Conservation (phyloP, 2,797 vertebrate genomes). For the Anniella stebbinsi region DNA sequence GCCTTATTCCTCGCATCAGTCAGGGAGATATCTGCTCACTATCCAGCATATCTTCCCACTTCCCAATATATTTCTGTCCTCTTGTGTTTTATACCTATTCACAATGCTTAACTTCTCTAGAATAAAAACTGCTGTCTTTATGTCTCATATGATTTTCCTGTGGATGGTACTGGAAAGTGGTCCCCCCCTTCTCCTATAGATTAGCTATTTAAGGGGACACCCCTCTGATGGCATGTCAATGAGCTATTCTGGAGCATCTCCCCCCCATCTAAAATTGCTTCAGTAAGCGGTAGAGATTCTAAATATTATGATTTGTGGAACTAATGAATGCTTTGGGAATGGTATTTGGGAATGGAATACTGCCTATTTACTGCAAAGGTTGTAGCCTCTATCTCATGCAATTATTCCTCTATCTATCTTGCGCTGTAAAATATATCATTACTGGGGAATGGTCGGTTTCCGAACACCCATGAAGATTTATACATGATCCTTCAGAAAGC, state of each 20-base stretch:
- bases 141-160: slow-evolving; percentile 32
- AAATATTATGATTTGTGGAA: slow-evolving; percentile 41
- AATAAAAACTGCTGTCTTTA: slow-evolving; percentile 7
- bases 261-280: slow-evolving; percentile 35
- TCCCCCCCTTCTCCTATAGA: slow-evolving; percentile 28
- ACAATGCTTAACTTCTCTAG: slow-evolving; percentile 29
- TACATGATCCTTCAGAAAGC: neutral
- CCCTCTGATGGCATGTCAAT: slow-evolving; percentile 34
- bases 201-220: slow-evolving; percentile 38
- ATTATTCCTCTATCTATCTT: slow-evolving; percentile 45
- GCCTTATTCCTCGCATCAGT: slow-evolving; percentile 3
- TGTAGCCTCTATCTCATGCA: neutral
- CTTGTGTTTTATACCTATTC: neutral
- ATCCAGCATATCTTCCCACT: neutral
- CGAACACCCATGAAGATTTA: neutral
- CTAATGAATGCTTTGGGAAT: slow-evolving; percentile 36
- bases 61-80: slow-evolving; percentile 28
- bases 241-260: slow-evolving; percentile 35
- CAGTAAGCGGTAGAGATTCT: slow-evolving; percentile 40
- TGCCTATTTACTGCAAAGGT: slow-evolving; percentile 39
- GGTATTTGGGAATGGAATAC: slow-evolving; percentile 30
- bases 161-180: slow-evolving; percentile 6
- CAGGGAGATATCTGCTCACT: accelerated
- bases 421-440: neutral
- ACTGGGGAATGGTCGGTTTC: slow-evolving; percentile 32